These are phyloP conservation scores for Rafetus swinhoei DNA, from an alignment of 2,113 vertebrate genomes.

Conservation along the genomic window DNA sequence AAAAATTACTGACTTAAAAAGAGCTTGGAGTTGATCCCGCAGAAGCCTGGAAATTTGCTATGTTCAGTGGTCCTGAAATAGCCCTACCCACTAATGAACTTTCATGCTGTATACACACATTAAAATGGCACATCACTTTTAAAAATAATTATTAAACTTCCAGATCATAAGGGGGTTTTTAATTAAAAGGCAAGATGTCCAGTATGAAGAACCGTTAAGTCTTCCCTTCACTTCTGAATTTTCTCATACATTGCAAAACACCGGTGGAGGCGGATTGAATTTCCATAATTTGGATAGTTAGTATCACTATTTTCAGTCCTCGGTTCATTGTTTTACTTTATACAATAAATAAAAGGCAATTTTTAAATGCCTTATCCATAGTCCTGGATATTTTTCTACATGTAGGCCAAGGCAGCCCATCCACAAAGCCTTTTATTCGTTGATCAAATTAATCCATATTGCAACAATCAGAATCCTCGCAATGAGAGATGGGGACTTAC, in stretches of 20 bases:
- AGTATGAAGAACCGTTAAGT: not conserved
- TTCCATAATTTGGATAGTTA: not conserved
- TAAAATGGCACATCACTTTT: not conserved
- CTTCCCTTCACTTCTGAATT: not conserved
- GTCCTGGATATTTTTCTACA: not conserved
- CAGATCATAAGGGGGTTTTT: not conserved
- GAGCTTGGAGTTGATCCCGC: not conserved
- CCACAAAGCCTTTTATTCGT: not conserved
- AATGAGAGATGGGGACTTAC: not conserved
- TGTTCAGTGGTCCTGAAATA: not conserved
- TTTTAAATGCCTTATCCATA: not conserved
- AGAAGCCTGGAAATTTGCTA: accelerated
- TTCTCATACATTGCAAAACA: not conserved
- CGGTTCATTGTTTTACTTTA: not conserved
- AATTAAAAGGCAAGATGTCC: not conserved
- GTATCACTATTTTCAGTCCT: not conserved
- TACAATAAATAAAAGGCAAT: not conserved
- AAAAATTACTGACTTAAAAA: not conserved
- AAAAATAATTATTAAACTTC: not conserved
- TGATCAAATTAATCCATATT: not conserved
- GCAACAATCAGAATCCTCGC: not conserved
- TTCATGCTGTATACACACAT: accelerated
- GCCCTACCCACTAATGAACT: accelerated
- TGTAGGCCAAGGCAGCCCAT: accelerated
- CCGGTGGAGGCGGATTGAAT: accelerated